Evolutionary conservation across 2,797 vertebrate species (phyloP), one percentile per base, ranked within the genome.

Genomic region (Knipowitschia caucasica): DNA sequence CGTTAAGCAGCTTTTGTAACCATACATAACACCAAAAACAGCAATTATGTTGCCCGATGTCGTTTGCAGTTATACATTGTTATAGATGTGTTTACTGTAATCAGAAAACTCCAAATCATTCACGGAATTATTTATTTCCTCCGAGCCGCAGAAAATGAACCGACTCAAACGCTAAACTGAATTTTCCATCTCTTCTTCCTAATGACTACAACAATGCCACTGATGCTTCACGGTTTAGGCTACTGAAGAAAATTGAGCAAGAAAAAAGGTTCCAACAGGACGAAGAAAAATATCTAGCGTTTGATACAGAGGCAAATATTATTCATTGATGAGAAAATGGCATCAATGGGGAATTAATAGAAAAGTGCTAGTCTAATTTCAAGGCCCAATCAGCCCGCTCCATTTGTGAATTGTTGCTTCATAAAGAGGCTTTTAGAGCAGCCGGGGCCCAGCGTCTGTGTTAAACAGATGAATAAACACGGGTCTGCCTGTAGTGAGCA

Each of bases 401-500:
- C 24, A 56, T 74, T 47, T 75, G 59, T 29, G 47, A 51, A 62
- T 69, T 52, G 56, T 54, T 61, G 45, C 55, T 39, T 33, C 1
- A 8, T 38, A 34, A 76, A 71, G 54, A 61, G 40, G 52, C 36
- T 63, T 69, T 72, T 44, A 53, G 62, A 64, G 59, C 24, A 58
- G 25, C 14, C 45, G 54, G 62, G 67, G 66, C 62, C 61, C 61
- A 67, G 46, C 73, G 55, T 53, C 61, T 58, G 65, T 46, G 69
- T 72, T 56, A 61, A 73, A 74, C 40, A 67, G 62, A 60, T 65
- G 42, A 79, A 63, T 64, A 62, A 76, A 76, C 59, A 60, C 62
- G 15, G 64, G 26, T 35, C 52, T 45, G 56, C 54, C 59, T 53
- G 56, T 0, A 56, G 30, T 5, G 53, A 21, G 67, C 62, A 70